Percentiles rank a stretch among this genome's conserved stretches.
phyloP scores from a whole-genome alignment of 2,888 invertebrate genomes.

The Sesamia inferens region DNA sequence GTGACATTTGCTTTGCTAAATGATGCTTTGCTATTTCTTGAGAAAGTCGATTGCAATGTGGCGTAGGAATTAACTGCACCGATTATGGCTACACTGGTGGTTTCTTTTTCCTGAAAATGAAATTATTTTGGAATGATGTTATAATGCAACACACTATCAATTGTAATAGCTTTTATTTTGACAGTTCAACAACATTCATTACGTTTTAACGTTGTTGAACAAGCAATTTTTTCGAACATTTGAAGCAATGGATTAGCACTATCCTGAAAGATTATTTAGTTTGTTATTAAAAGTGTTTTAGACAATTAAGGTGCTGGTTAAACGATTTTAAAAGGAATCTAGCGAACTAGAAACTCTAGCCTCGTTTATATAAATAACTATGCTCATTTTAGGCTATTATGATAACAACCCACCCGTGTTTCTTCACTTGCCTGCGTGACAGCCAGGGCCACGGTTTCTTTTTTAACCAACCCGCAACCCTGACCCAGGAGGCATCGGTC shows the following conservation, averaged over 20 bases:
- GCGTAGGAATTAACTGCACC: slow-evolving; percentile 3
- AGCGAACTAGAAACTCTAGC: background rate
- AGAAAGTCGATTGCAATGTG: slow-evolving; percentile 20
- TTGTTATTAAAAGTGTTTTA: background rate
- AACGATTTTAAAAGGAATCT: background rate
- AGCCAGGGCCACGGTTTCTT: no score
- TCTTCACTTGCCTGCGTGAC: no score
- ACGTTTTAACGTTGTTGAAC: background rate
- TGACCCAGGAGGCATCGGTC: no score
- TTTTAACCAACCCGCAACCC: no score
- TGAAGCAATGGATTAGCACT: background rate
- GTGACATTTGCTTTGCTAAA: slow-evolving; percentile 39
- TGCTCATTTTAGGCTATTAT: background rate
- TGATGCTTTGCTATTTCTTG: slow-evolving; percentile 24
- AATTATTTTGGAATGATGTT: background rate
- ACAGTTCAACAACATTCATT: background rate
- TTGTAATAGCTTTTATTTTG: background rate
- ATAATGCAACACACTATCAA: background rate
- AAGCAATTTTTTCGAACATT: background rate
- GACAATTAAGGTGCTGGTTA: background rate
- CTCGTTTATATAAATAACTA: background rate
- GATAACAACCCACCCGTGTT: no score
- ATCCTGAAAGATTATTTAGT: background rate
- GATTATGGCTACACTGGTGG: background rate
- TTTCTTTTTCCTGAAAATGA: background rate